Percentiles rank a stretch among this genome's conserved stretches.
These are phyloP conservation scores for Forbesichthys agassizii DNA, from an alignment of 2,113 vertebrate species.

Conservation along the genomic window DNA sequence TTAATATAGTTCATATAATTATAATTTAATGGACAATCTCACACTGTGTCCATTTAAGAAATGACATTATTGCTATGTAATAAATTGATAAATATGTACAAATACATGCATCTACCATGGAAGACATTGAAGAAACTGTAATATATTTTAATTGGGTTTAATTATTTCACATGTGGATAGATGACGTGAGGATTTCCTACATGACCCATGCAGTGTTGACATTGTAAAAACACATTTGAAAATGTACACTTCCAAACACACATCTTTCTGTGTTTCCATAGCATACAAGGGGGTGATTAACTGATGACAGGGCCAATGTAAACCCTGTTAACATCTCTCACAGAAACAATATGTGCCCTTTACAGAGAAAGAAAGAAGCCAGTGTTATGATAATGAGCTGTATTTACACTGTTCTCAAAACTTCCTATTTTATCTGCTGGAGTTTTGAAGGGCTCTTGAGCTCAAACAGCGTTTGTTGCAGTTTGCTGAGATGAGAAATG, in stretches of 20 bases:
- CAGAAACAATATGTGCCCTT: constrained; percentile 38
- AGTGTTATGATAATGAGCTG: constrained; percentile 24
- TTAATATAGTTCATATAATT: too few species aligned
- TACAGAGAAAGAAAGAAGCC: constrained; percentile 3
- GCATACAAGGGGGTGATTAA: neutral
- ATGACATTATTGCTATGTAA: too few species aligned
- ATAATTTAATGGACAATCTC: too few species aligned
- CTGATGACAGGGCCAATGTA: constrained; percentile 30
- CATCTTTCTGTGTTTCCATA: neutral
- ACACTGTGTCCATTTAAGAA: too few species aligned
- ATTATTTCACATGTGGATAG: neutral
- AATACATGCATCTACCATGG: too few species aligned
- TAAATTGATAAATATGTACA: too few species aligned
- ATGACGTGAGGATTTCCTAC: neutral
- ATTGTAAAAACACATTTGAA: neutral
- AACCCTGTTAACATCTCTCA: constrained; percentile 30
- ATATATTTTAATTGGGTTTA: neutral
- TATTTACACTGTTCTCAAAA: constrained; percentile 48
- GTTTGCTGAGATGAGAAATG: constrained; percentile 47
- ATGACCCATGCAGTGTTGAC: neutral
- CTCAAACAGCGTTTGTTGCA: constrained; percentile 29
- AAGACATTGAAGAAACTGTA: neutral
- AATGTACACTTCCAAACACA: neutral
- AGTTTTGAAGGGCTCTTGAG: constrained; percentile 45
- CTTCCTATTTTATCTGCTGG: constrained; percentile 41